Evolutionary conservation across 2,888 invertebrate species (phyloP), one percentile per base, ranked within the genome.

Genomic region (Noctua janthina): DNA sequence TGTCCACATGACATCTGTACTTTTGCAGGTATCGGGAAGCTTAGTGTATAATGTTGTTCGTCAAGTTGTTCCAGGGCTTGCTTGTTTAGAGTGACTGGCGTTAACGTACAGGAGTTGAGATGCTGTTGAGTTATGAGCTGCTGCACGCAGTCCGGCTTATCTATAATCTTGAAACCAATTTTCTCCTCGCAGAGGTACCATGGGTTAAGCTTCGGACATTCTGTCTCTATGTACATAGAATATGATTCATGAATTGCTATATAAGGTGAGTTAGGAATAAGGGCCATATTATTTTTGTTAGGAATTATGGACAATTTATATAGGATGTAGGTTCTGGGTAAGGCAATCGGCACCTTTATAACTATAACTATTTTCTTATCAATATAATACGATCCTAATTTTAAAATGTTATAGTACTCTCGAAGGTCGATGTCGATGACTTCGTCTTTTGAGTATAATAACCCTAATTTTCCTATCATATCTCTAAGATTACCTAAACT

Each of bases 111-210:
- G 17, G 35, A 72, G 23, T 13, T 76, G 11, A 13, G 83, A 46
- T 74, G 77, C 62, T 66, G 89, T 0, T 77, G 72, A 15, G 70
- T 74, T 64, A 90, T 88, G 5, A 88, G 80, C 2, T 82, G 79
- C 8, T 87, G 81, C 5, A 88, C 79, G 74, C 90, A 90, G 51
- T 87, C 88, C 11, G 79, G 64, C 59, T 81, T 71, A 2, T 82
- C 62, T 49, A 29, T 73, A 4, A 56, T 39, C 39, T 39, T 39
- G 39, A 39, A 39, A 5, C 39, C 39, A 39, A 39, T 5, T 39
- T 39, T 39, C 39, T 39, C 39, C 4, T 39, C 39, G 39, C 88
- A 89, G 69, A 89, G 71, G 49, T 74, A 78, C 67, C 29, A 49
- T 39, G 54, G 4, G 49, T 54, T 76, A 6, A 56, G 0, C 75